Evolutionary conservation across 2,113 vertebrate species (phyloP), one percentile per base, ranked within the genome.

Genomic region (Calyptommatus sinebrachiatus): DNA sequence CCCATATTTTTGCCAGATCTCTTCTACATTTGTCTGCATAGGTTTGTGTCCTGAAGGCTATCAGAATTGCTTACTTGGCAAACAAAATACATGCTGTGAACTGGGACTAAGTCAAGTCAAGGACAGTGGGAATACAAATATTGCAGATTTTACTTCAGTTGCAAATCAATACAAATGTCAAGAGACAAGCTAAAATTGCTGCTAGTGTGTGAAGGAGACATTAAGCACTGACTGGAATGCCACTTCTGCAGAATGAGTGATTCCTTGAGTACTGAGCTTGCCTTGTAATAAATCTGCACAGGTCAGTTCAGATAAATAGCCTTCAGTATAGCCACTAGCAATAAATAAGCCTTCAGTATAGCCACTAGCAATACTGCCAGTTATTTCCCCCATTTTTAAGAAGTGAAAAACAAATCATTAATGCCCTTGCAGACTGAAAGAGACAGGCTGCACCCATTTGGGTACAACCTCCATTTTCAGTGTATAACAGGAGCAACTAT

Each of bases 241-340:
- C 76, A 71, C 81, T 84, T 84, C 78, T 79, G 60, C 8, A 50
- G 35, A 80, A 76, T 26, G 8, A 70, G 80, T 71, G 76, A 86
- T 82, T 73, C 78, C 75, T 77, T 35, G 28, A 82, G 22, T 7
- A 75, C 74, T 84, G 79, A 77, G 24, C 22, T 77, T 35, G 45
- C 62, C 12, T 46, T 77, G 4, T 77, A 82, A 79, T 29, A 75
- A 80, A 79, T 81, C 71, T 1, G 70, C 1, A 28, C 18, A 66
- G 70, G 12, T 71, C 57, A 84, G 21, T 24, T 69, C 71, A 77
- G 24, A 48, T 79, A 24, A 86, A 68, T 88, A 83, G 62, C 28
- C 35, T 57, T n/a, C 53, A 6, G 61, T 70, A 75, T 1, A 57
- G 7, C 18, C 73, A 82, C 78, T 69, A 35, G 21, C 10, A 77